A percentile compares a stretch with the other conserved stretches of the same genome.
These are phyloP conservation scores for Daptonema setosum DNA, from an alignment of 2,888 invertebrate species.

Conservation along the genomic window DNA sequence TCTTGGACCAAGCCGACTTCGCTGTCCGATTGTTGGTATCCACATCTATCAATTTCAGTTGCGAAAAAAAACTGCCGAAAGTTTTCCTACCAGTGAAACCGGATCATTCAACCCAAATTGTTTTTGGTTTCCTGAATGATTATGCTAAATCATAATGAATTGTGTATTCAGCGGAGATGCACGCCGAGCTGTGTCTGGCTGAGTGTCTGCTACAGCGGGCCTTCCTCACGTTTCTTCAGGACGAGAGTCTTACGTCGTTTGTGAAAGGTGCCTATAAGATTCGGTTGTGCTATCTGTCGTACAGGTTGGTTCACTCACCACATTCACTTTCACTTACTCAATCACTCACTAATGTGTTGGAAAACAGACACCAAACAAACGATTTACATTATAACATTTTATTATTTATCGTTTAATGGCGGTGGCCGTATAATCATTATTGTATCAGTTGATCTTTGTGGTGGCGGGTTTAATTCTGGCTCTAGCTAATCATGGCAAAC, in stretches of 20 bases:
- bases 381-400: too few relatives aligned
- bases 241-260: slow-evolving; percentile 73
- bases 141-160: not conserved
- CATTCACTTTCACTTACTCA: slow-evolving; percentile 1
- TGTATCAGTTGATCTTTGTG: too few relatives aligned
- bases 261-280: slow-evolving; percentile 80
- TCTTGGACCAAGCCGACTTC: slow-evolving; percentile 10
- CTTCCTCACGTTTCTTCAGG: slow-evolving; percentile 72
- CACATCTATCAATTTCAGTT: too few relatives aligned
- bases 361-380: not conserved
- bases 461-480: too few relatives aligned
- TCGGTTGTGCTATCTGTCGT: slow-evolving; percentile 63
- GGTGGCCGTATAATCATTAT: too few relatives aligned
- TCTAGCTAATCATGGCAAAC: too few relatives aligned
- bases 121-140: too few relatives aligned
- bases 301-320: slow-evolving; percentile 44
- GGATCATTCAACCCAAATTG: not conserved
- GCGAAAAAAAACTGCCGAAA: not conserved
- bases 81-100: too few relatives aligned
- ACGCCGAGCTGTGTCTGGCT: slow-evolving; percentile 83
- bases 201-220: slow-evolving; percentile 69
- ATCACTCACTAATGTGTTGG: too few relatives aligned
- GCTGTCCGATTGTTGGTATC: slow-evolving; percentile 9
- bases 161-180: slow-evolving; percentile 30
- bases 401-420: too few relatives aligned